Conservation (phyloP, 2,113 vertebrate genomes). For the Ameiurus melas region DNA sequence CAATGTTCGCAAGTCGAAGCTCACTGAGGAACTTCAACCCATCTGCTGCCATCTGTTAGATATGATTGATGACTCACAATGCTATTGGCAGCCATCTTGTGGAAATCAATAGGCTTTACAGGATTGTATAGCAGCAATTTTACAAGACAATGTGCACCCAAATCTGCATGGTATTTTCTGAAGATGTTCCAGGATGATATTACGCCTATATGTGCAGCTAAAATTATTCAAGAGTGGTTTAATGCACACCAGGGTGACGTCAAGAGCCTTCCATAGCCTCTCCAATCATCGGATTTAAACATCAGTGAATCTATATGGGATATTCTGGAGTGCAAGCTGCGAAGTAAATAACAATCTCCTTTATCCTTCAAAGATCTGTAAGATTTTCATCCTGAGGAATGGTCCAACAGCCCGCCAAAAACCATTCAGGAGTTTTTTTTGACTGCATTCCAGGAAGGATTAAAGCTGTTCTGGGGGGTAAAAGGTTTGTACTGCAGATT, state of each 20-base stretch:
- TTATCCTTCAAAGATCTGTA: neutral
- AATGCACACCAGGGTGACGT: neutral
- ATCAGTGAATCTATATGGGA: neutral
- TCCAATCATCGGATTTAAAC: neutral
- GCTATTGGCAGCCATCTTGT: neutral
- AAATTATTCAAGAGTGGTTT: neutral
- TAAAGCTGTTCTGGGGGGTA: neutral
- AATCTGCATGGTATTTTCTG: neutral
- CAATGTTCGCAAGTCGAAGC: neutral
- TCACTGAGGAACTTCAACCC: neutral
- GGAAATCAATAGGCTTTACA: neutral
- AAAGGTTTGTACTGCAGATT: neutral
- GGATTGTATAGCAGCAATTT: neutral
- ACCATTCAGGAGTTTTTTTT: neutral
- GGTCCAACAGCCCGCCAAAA: neutral
- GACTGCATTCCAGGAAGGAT: neutral
- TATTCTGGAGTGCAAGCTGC: neutral
- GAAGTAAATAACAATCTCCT: neutral
- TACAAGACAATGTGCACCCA: neutral
- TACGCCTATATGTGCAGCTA: too few relatives aligned
- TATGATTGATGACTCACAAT: constrained; percentile 6
- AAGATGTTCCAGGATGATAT: neutral
- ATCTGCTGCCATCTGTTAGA: neutral
- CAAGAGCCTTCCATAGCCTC: neutral
- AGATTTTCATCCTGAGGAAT: neutral